Base-by-base conservation (phyloP, 92 coral and sea anemone genomes). In the Muricea muricata region DNA sequence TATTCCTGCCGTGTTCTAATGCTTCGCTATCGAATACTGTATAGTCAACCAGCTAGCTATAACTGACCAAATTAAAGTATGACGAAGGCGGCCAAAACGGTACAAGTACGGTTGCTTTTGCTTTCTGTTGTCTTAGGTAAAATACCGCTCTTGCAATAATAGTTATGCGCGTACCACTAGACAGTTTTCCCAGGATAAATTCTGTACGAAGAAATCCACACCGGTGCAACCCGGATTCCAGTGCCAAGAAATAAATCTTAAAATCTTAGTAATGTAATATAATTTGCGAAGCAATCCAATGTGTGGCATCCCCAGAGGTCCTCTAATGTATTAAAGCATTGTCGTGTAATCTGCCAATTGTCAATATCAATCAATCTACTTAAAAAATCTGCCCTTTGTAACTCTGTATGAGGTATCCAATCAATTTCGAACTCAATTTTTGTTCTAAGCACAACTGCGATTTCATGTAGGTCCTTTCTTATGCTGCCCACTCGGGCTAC, bases 401-500 rank as follows among this genome's bases (percentile, higher is more conserved):
- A 32, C 15, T 66, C 52, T 6, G 88, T 57, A 3, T 89, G 71
- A 15, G 90, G 94, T 25, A 91, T 88, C 91, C 91, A 91, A 40
- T 91, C 75, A 9, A 91, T 75, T 42, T 91, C 91, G 3, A 88
- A 52, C 3, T 74, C 29, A 10, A n/a, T n/a, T 4, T 37, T 4
- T 9, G 85, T 81, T 0, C 25, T 21, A 46, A 91, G 80, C 28
- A 47, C 30, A 0, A 85, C 41, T 8, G 90, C 92, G 0, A 88
- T 25, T 2, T 15, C 21, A 67, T 87, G 91, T 23, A 91, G 60
- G 29, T 80, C 65, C 35, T 30, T n/a, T 57, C 77, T 80, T 91
- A 86, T 91, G 61, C 92, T 85, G 1, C 92, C 90, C 6, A 85
- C 86, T n/a, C 79, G 57, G 17, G 79, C 60, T 75, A 91, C 84